Conservation (phyloP, 2,113 vertebrate genomes). For the Eulemur macaco region DNA sequence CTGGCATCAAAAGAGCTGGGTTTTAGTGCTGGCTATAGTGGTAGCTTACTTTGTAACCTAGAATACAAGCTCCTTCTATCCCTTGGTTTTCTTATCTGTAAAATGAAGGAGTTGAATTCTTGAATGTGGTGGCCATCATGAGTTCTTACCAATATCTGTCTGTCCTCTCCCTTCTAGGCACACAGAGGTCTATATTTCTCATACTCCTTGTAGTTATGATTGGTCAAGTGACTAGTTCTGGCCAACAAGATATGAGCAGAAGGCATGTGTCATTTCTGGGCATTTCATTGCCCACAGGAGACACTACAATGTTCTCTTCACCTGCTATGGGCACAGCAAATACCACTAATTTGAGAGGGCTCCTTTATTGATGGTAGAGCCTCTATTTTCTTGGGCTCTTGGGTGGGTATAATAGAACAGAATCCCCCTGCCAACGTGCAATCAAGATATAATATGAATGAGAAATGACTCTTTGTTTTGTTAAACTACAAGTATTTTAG, state of each 20-base stretch:
- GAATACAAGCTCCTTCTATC: background rate
- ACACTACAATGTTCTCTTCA: background rate
- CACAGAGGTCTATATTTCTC: background rate
- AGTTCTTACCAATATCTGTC: background rate
- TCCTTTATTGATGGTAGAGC: background rate
- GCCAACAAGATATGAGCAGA: background rate
- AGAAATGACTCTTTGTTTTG: background rate
- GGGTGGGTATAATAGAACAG: background rate
- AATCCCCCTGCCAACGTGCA: background rate
- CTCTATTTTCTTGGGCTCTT: background rate
- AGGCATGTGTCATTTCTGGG: background rate
- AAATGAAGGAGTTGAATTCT: background rate
- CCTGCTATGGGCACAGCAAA: background rate
- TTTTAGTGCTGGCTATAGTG: background rate
- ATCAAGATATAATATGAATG: background rate
- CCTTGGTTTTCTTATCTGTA: background rate
- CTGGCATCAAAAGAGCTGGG: background rate
- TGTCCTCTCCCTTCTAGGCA: background rate
- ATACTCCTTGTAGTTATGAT: background rate
- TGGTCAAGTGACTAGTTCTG: background rate
- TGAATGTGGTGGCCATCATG: background rate
- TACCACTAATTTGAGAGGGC: background rate
- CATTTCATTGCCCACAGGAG: background rate
- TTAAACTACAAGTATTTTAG: background rate
- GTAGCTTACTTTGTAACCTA: background rate